Percentiles rank a stretch among this genome's conserved stretches.
Evolutionary conservation across 2,888 invertebrate genomes (phyloP).

Genomic region (Clitarchus hookeri): DNA sequence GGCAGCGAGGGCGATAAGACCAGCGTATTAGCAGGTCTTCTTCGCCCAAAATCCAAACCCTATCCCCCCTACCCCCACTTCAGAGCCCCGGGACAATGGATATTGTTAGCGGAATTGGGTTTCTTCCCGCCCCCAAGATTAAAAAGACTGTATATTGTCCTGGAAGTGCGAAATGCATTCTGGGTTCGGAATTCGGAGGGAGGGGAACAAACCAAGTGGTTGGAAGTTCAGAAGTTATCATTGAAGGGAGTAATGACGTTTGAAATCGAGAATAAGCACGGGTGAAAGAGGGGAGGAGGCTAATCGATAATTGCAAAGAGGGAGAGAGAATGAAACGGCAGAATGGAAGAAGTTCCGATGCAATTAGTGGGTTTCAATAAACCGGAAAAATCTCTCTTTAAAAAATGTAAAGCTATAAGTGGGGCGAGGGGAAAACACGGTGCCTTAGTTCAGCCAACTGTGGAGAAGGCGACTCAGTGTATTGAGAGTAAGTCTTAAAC

Average conservation of each 20-base stretch:
- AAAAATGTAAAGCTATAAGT: neutral
- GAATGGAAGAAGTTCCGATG: slow-evolving; percentile 8
- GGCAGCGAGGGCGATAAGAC: neutral
- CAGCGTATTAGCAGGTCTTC: slow-evolving; percentile 4
- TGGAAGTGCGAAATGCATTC: slow-evolving; percentile 1
- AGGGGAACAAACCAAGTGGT: neutral
- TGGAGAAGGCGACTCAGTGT: neutral
- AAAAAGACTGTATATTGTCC: neutral
- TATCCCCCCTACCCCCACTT: neutral
- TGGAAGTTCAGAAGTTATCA: slow-evolving; percentile 24
- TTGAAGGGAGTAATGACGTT: slow-evolving; percentile 22
- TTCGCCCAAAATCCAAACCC: neutral
- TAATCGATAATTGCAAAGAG: neutral
- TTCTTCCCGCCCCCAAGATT: neutral
- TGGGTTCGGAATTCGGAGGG: neutral
- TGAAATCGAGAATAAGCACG: slow-evolving; percentile 11
- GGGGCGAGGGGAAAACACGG: neutral
- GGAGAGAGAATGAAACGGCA: neutral
- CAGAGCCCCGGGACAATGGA: neutral
- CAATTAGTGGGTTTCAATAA: slow-evolving; percentile 6
- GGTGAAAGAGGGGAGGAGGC: neutral
- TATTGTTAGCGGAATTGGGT: slow-evolving; percentile 18
- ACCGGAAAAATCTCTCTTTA: slow-evolving; percentile 14
- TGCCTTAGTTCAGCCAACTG: neutral
- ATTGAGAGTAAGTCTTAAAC: neutral